Base-by-base conservation (phyloP, 2,797 vertebrate species). In the Pyrocephalus nanus region DNA sequence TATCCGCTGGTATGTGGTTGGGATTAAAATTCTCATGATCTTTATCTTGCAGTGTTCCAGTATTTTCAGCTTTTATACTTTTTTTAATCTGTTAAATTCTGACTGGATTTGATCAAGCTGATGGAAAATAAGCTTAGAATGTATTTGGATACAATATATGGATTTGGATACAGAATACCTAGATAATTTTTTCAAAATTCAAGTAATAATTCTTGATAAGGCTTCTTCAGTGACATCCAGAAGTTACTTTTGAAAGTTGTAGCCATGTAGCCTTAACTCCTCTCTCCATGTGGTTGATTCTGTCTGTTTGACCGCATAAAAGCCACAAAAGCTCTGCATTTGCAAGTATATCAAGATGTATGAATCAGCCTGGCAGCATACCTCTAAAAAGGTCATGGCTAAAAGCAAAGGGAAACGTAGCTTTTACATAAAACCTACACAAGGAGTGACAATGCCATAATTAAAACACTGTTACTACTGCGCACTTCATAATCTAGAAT, bases 21-120 rank as follows among this genome's bases (percentile, higher is more conserved):
- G 27, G 88, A 92, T 84, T 95, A 90, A 88, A 88, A 81, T 65
- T 88, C 50, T 32, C 18, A 26, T 62, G 12, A 86, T 78, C 61
- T 86, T 84, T 88, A 73, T 74, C 65, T 77, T 80, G 25, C 7
- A n/a, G 6, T 25, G 18, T 88, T 90, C 42, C 29, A 30, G 26
- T 47, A 62, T 80, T 88, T 88, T 65, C 60, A 62, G n/a, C 3
- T 76, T 90, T 83, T 76, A 58, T 74, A 21, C 10, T 62, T 48
- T 34, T 74, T 34, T 92, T 77, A 8, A 0, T 61, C 62, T 64
- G 21, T 69, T 81, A 38, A 74, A 26, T 90, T 88, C 42, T 83
- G 26, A 45, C 48, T 74, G n/a, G 1, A 77, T 88, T 77, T 80
- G 38, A 80, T 54, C 15, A 19, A 69, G 22, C 18, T 86, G 76